These are phyloP conservation scores for Drosophila prostipennis DNA, from an alignment of 2,888 invertebrate species.

Conservation along the genomic window DNA sequence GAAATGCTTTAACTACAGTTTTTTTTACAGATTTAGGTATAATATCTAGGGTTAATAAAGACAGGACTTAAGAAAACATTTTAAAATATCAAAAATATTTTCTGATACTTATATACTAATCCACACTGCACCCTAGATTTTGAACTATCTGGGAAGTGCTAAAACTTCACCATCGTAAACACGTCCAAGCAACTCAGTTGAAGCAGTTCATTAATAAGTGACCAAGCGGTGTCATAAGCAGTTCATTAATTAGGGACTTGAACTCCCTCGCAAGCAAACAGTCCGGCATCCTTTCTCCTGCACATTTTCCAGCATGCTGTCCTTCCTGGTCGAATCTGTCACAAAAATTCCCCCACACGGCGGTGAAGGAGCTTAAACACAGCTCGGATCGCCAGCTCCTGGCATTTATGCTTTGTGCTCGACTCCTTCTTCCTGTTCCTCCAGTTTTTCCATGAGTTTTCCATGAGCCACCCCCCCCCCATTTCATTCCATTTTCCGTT, in stretches of 20 bases:
- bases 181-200: not conserved
- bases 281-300: slow-evolving; percentile 10
- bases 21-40: no score
- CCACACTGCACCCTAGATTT: not conserved
- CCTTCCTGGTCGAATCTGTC: slow-evolving; percentile 11
- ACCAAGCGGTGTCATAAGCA: slow-evolving; percentile 28
- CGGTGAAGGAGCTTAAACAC: slow-evolving; percentile 27
- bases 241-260: slow-evolving; percentile 35
- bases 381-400: slow-evolving; percentile 13
- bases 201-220: slow-evolving; percentile 26
- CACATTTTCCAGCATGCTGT: slow-evolving; percentile 7
- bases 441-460: not conserved
- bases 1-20: no score
- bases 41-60: no score
- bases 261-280: slow-evolving; percentile 15
- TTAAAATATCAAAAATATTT: no score
- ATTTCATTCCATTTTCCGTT: not conserved
- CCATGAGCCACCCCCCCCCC: not conserved
- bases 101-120: no score
- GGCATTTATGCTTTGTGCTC: slow-evolving; percentile 20
- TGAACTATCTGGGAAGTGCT: not conserved
- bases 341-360: slow-evolving; percentile 12
- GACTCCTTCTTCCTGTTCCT: not conserved
- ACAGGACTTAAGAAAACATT: no score
- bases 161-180: not conserved